Evolutionary conservation across 2,113 vertebrate species (phyloP).

Genomic region (Irena cyanogastra): DNA sequence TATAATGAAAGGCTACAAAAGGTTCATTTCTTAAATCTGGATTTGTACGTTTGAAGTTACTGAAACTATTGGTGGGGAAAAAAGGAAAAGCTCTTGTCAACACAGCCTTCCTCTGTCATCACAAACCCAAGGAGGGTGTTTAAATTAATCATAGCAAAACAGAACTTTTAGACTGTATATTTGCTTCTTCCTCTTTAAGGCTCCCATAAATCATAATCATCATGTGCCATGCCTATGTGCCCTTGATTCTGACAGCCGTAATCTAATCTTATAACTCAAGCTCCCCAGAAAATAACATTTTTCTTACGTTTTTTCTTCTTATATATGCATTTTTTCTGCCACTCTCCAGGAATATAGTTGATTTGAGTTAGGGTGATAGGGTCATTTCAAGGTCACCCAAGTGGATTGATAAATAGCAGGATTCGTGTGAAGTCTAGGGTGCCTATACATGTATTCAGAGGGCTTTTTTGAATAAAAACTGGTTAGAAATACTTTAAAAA

Average conservation of each 20-base stretch:
- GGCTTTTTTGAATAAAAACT: not conserved
- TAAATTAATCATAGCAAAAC: constrained; percentile 55
- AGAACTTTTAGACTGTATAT: constrained; percentile 66
- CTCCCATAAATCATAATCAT: constrained; percentile 70
- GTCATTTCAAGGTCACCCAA: constrained; percentile 50
- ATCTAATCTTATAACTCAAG: constrained; percentile 60
- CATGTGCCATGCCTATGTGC: constrained; percentile 38
- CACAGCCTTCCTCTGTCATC: not conserved
- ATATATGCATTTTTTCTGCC: constrained; percentile 11
- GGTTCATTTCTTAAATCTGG: not conserved
- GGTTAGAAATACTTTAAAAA: not conserved
- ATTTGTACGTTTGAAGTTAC: not conserved
- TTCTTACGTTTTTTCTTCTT: not conserved
- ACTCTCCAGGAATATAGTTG: not conserved
- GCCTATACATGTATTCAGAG: not conserved
- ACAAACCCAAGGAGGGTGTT: not conserved
- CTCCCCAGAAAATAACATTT: constrained; percentile 32
- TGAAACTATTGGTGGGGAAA: not conserved
- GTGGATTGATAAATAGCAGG: constrained; percentile 6
- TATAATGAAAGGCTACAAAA: not conserved
- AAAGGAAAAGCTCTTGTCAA: not conserved
- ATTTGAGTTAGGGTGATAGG: not conserved
- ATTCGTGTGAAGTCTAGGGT: not conserved
- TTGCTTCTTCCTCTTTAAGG: constrained; percentile 64
- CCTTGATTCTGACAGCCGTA: constrained; percentile 61